Evolutionary conservation across 2,797 vertebrate genomes (phyloP).

Genomic region (Spondyliosoma cantharus): DNA sequence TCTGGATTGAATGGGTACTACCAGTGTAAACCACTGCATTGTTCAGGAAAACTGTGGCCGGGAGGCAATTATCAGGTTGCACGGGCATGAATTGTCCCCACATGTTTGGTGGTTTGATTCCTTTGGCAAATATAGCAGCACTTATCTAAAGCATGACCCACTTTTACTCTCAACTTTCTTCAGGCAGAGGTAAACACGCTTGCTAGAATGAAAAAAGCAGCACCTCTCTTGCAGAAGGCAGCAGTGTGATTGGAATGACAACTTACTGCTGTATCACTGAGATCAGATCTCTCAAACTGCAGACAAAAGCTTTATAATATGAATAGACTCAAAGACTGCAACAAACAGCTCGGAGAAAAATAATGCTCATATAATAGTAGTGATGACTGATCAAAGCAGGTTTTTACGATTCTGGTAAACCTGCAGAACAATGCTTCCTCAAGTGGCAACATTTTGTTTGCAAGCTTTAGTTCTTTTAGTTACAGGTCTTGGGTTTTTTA

Average conservation of each 20-base stretch:
- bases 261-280: constrained; percentile 32
- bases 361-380: constrained; percentile 5
- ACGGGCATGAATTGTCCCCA: constrained; percentile 62
- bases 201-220: constrained; percentile 36
- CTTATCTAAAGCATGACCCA: constrained; percentile 73
- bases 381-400: constrained; percentile 6
- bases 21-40: constrained; percentile 29
- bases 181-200: constrained; percentile 67
- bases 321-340: constrained; percentile 17
- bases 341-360: constrained; percentile 4
- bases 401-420: background rate
- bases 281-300: constrained; percentile 42
- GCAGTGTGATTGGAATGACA: constrained; percentile 67
- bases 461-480: background rate
- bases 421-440: background rate
- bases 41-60: constrained; percentile 53
- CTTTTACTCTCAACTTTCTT: constrained; percentile 71
- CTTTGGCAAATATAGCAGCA: constrained; percentile 68
- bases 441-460: background rate
- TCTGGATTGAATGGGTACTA: constrained; percentile 48
- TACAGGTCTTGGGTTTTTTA: background rate
- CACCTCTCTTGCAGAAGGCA: constrained; percentile 45
- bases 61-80: constrained; percentile 62
- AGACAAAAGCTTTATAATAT: constrained; percentile 31
- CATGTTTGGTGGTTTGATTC: constrained; percentile 61